Conservation (phyloP, 2,113 vertebrate species). For the Corythoichthys intestinalis region DNA sequence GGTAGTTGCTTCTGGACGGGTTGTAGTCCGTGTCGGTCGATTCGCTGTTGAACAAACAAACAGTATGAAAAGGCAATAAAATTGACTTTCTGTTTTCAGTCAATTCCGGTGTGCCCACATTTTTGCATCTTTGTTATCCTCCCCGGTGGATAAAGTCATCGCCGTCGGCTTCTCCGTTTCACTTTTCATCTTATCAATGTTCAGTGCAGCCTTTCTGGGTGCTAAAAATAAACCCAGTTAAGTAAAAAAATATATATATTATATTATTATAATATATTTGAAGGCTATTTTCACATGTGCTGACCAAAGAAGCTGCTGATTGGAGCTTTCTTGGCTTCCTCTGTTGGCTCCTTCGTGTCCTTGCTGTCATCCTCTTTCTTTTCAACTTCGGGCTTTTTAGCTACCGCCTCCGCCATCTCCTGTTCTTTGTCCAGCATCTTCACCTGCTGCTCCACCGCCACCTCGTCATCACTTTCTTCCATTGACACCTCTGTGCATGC, state of each 20-base stretch:
- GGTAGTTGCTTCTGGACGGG: slow-evolving; percentile 76
- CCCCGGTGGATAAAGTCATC: slow-evolving; percentile 17
- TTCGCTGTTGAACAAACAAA: slow-evolving; percentile 31
- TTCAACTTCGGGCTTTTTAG: slow-evolving; percentile 24
- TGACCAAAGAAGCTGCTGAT: slow-evolving; percentile 85
- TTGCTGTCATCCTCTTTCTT: slow-evolving; percentile 21
- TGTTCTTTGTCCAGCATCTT: slow-evolving; percentile 6
- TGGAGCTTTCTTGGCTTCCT: slow-evolving; percentile 51
- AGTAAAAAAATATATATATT: background rate
- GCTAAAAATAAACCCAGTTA: slow-evolving; percentile 50
- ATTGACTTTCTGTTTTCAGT: background rate
- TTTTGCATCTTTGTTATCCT: slow-evolving; percentile 58
- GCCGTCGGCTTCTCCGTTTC: slow-evolving; percentile 36
- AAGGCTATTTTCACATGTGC: slow-evolving; percentile 23
- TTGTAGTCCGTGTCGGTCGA: slow-evolving; percentile 68
- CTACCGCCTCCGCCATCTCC: slow-evolving; percentile 35
- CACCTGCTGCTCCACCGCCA: slow-evolving; percentile 25
- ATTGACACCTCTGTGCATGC: slow-evolving; percentile 46
- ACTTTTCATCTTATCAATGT: slow-evolving; percentile 45
- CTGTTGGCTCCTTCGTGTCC: slow-evolving; percentile 38
- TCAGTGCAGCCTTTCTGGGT: slow-evolving; percentile 73
- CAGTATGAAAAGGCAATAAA: background rate
- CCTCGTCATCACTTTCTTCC: slow-evolving; percentile 39
- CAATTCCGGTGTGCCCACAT: slow-evolving; percentile 29
- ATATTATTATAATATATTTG: background rate